These are phyloP conservation scores for Andrena bucephala DNA, from an alignment of 2,888 invertebrate species.

Conservation along the genomic window DNA sequence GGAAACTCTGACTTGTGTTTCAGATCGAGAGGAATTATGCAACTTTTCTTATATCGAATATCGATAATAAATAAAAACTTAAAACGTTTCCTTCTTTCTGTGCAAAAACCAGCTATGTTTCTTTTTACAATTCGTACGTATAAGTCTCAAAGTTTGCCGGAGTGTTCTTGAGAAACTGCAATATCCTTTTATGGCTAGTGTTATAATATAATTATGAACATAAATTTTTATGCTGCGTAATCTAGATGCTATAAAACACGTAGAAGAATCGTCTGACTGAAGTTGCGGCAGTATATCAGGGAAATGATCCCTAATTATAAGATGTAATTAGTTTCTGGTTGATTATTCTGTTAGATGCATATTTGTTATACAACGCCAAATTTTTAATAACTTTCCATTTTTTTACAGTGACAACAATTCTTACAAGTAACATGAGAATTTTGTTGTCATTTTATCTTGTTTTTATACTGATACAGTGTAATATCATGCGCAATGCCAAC, in stretches of 20 bases:
- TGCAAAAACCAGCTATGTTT: too few relatives aligned
- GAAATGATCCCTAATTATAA: too few relatives aligned
- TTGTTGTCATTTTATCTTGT: neutral
- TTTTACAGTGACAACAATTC: neutral
- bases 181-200: too few relatives aligned
- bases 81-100: neutral
- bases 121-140: too few relatives aligned
- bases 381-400: neutral
- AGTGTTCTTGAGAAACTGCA: too few relatives aligned
- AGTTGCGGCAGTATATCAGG: too few relatives aligned
- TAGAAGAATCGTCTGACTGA: too few relatives aligned
- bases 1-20: neutral
- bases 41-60: slow-evolving; percentile 5
- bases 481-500: neutral
- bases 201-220: too few relatives aligned
- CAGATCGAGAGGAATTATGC: slow-evolving; percentile 1
- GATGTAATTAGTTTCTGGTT: neutral
- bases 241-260: too few relatives aligned
- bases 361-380: neutral
- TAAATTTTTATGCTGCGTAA: too few relatives aligned
- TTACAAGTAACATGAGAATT: neutral
- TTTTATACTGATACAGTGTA: neutral
- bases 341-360: neutral
- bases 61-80: slow-evolving; percentile 10
- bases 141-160: too few relatives aligned